Percentiles rank a stretch among this genome's conserved stretches.
These are phyloP conservation scores for Nanorana parkeri DNA, from an alignment of 2,113 vertebrate species.

Conservation along the genomic window DNA sequence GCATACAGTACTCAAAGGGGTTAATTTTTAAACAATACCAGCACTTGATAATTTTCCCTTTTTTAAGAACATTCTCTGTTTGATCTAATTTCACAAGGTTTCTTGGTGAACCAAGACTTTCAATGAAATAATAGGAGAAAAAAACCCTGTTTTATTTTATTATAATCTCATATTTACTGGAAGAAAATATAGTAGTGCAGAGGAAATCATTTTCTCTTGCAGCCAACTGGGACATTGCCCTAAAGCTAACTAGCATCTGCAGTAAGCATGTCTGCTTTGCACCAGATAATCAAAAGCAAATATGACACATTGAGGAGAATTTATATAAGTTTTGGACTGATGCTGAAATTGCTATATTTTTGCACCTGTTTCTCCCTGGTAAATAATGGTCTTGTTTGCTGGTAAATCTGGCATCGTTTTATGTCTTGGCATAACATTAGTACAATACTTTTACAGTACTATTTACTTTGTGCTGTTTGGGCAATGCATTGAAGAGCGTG, in stretches of 20 bases:
- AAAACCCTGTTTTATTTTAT: conserved; percentile 48
- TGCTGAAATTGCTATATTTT: conserved; percentile 44
- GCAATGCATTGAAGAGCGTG: too few relatives aligned
- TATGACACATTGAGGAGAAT: conserved; percentile 51
- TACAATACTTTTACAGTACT: neutral
- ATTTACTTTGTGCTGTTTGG: too few relatives aligned
- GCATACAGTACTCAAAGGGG: neutral
- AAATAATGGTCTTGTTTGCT: conserved; percentile 32
- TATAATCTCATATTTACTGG: conserved; percentile 55
- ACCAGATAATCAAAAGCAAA: conserved; percentile 56
- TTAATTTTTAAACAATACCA: neutral
- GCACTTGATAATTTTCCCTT: conserved; percentile 16
- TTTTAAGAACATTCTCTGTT: conserved; percentile 10
- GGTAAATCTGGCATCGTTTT: conserved; percentile 26
- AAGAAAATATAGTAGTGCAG: conserved; percentile 50
- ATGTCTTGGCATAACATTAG: neutral
- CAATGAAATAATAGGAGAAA: conserved; percentile 48
- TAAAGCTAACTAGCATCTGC: conserved; percentile 56
- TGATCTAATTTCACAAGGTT: conserved; percentile 40
- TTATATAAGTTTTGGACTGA: conserved; percentile 43
- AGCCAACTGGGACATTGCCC: conserved; percentile 57
- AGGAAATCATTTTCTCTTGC: conserved; percentile 56
- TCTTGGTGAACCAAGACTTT: conserved; percentile 31
- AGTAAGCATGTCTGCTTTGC: conserved; percentile 49
- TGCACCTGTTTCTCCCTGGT: conserved; percentile 40